Conservation (phyloP, 2,113 vertebrate genomes). For the Amphilophus citrinellus region DNA sequence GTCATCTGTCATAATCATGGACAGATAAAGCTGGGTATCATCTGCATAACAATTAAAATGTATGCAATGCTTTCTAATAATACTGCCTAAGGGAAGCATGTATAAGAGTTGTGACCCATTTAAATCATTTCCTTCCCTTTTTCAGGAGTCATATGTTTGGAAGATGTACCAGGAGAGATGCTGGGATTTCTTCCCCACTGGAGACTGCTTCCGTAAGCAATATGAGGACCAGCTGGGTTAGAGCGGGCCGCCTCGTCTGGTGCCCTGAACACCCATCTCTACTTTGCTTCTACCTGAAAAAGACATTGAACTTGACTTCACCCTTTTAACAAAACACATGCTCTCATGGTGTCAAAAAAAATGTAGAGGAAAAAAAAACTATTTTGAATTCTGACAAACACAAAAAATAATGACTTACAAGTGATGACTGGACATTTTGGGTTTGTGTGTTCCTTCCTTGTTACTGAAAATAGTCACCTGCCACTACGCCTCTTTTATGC, state of each 20-base stretch:
- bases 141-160: slow-evolving; percentile 98
- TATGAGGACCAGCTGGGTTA: slow-evolving; percentile 98
- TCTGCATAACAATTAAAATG: too few species aligned
- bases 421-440: slow-evolving; percentile 27
- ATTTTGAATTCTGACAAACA: slow-evolving; percentile 19
- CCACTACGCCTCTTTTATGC: slow-evolving; percentile 64
- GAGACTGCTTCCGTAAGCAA: slow-evolving; percentile 98
- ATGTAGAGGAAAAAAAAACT: background rate
- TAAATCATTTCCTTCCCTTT: slow-evolving; percentile 31
- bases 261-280: background rate
- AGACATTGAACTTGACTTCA: slow-evolving; percentile 56
- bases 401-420: background rate
- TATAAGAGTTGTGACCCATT: background rate
- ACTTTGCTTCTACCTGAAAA: slow-evolving; percentile 40
- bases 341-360: slow-evolving; percentile 15
- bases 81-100: too few species aligned
- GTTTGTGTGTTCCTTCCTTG: slow-evolving; percentile 34
- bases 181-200: slow-evolving; percentile 99
- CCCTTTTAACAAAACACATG: slow-evolving; percentile 30
- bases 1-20: too few species aligned
- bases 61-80: too few species aligned
- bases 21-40: too few species aligned
- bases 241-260: slow-evolving; percentile 14
- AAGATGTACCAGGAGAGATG: slow-evolving; percentile 99
- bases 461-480: slow-evolving; percentile 23